Conservation (phyloP, 2,888 invertebrate species). For the Tetranychus truncatus region DNA sequence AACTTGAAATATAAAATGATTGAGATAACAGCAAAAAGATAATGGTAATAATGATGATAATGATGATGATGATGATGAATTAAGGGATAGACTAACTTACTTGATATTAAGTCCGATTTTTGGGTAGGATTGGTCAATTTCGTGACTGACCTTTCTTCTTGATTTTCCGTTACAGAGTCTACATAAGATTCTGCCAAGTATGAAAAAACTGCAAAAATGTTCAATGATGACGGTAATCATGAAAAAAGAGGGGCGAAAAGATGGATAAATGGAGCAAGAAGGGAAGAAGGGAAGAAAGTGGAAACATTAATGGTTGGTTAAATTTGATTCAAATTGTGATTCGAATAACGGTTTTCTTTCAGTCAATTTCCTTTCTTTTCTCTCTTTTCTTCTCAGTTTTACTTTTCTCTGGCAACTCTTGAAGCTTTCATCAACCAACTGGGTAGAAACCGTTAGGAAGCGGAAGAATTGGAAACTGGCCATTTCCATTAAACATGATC, state of each 20-base stretch:
- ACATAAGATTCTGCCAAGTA: conserved; percentile 4
- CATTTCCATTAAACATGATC: neutral
- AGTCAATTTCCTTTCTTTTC: no score
- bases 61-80: neutral
- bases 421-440: no score
- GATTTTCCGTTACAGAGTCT: conserved; percentile 10
- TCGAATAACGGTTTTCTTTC: no score
- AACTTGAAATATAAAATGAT: neutral
- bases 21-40: neutral
- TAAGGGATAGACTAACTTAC: neutral
- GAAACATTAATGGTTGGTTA: neutral
- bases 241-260: neutral
- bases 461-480: neutral
- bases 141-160: conserved; percentile 10
- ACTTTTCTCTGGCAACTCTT: neutral
- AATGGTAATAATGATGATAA: neutral
- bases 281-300: neutral
- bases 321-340: no score
- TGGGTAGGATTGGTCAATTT: conserved; percentile 7
- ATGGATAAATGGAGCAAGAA: neutral
- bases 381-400: no score
- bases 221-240: neutral
- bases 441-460: neutral
- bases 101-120: conserved; percentile 7
- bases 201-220: neutral